A percentile compares a stretch with the other conserved stretches of the same genome.
Conservation (phyloP, 2,888 invertebrate species). For the Gortyna flavago region DNA sequence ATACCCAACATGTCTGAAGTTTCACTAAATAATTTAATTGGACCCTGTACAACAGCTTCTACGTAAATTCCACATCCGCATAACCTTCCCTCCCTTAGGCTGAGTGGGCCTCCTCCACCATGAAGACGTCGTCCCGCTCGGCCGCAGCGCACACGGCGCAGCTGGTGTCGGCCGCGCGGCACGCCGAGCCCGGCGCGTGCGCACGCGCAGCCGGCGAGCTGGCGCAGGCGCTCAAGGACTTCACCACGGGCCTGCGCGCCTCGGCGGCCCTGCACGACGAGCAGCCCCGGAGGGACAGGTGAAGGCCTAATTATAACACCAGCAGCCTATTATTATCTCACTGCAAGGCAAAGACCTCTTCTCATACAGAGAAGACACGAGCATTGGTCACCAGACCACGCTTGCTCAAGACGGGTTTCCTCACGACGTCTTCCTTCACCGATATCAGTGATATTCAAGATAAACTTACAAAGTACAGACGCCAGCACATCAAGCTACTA, state of each 20-base stretch:
- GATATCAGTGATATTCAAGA: too few species aligned
- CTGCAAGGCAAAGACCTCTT: too few species aligned
- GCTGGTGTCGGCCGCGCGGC: conserved; percentile 95
- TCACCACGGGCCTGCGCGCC: conserved; percentile 94
- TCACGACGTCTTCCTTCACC: too few species aligned
- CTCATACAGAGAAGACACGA: too few species aligned
- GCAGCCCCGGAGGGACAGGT: conserved; percentile 71
- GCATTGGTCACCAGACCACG: too few species aligned
- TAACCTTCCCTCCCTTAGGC: conserved; percentile 68
- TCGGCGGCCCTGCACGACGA: conserved; percentile 93
- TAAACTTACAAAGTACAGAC: neutral
- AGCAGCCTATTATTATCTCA: too few species aligned
- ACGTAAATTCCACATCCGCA: neutral
- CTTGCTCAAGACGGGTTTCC: too few species aligned
- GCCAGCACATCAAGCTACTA: too few species aligned
- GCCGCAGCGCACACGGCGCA: conserved; percentile 96
- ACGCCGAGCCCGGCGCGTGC: conserved; percentile 94
- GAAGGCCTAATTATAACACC: too few species aligned
- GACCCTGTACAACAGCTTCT: too few species aligned
- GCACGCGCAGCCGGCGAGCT: conserved; percentile 95
- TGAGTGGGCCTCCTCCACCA: conserved; percentile 86
- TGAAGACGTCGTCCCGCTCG: conserved; percentile 91
- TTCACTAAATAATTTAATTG: too few species aligned
- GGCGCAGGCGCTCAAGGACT: conserved; percentile 92
- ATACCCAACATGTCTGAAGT: too few species aligned